These are phyloP conservation scores for Amphimedon queenslandica DNA, from an alignment of 37 sponge, comb jelly and placozoan genomes.

Conservation along the genomic window DNA sequence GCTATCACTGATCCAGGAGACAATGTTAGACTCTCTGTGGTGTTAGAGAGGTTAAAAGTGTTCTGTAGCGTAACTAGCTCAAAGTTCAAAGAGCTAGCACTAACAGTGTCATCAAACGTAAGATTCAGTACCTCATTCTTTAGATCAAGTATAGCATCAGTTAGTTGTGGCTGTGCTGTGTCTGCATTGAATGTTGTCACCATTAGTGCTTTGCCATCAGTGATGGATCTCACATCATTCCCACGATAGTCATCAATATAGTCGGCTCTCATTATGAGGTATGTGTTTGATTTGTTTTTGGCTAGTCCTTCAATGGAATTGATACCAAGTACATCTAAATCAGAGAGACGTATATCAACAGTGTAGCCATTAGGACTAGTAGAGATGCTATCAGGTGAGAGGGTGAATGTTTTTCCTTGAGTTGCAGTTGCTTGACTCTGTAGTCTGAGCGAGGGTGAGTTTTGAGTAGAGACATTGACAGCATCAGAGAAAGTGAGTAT, in stretches of 20 bases:
- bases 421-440: conserved; percentile 63
- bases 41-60: conserved; percentile 12
- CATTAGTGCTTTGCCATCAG: conserved; percentile 76
- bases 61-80: conserved; percentile 54
- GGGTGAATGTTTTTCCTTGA: conserved; percentile 17
- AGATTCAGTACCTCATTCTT: conserved; percentile 57
- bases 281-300: conserved; percentile 40
- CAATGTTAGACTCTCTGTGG: conserved; percentile 28
- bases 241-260: conserved; percentile 81
- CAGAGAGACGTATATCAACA: conserved; percentile 55
- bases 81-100: conserved; percentile 21
- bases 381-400: conserved; percentile 54
- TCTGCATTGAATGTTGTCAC: conserved; percentile 54
- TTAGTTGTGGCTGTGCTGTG: conserved; percentile 44
- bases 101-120: conserved; percentile 64
- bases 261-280: conserved; percentile 76
- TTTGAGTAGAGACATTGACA: conserved; percentile 48
- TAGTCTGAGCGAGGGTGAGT: conserved; percentile 69
- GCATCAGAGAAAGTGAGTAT: conserved; percentile 80
- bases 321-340: conserved; percentile 62
- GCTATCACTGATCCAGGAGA: conserved; percentile 12
- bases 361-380: conserved; percentile 51
- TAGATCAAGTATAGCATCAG: conserved; percentile 56
- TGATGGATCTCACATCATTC: conserved; percentile 70
- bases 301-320: conserved; percentile 57